Percentiles rank a stretch among this genome's conserved stretches.
These are phyloP conservation scores for Epistrophella euchroma DNA, from an alignment of 2,888 invertebrate species.

Conservation along the genomic window DNA sequence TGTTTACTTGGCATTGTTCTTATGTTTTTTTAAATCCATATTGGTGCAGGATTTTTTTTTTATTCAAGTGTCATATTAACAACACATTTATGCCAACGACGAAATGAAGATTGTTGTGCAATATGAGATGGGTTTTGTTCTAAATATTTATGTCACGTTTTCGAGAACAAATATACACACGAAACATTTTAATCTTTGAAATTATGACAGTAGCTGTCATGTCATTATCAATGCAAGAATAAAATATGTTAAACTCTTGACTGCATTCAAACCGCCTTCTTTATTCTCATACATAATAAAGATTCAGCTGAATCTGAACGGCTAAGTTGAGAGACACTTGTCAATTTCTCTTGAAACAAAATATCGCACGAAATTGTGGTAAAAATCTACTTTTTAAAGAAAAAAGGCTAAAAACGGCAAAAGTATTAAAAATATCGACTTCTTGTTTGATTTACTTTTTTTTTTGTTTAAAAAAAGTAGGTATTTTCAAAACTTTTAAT, in stretches of 20 bases:
- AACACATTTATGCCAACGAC: constrained; percentile 40
- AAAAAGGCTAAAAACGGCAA: no score
- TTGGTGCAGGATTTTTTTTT: constrained; percentile 51
- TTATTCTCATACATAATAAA: no score
- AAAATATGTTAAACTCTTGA: background rate
- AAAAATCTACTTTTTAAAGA: no score
- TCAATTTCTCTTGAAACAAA: no score
- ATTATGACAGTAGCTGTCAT: constrained; percentile 3
- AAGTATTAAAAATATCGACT: no score
- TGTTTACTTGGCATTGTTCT: constrained; percentile 47
- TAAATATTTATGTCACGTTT: constrained; percentile 23
- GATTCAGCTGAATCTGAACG: no score
- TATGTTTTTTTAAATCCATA: constrained; percentile 22
- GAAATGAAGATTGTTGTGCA: background rate
- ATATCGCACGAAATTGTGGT: no score
- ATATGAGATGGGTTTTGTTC: background rate
- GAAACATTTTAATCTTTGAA: constrained; percentile 12
- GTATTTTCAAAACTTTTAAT: no score
- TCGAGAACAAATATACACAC: background rate
- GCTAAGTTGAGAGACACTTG: no score
- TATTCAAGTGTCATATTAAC: constrained; percentile 51
- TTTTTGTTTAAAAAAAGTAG: no score
- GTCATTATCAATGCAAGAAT: background rate
- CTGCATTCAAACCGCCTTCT: background rate
- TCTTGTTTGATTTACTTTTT: no score